Evolutionary conservation across 2,113 vertebrate species (phyloP), one percentile per base, ranked within the genome.

Genomic region (Pterocles orientalis): DNA sequence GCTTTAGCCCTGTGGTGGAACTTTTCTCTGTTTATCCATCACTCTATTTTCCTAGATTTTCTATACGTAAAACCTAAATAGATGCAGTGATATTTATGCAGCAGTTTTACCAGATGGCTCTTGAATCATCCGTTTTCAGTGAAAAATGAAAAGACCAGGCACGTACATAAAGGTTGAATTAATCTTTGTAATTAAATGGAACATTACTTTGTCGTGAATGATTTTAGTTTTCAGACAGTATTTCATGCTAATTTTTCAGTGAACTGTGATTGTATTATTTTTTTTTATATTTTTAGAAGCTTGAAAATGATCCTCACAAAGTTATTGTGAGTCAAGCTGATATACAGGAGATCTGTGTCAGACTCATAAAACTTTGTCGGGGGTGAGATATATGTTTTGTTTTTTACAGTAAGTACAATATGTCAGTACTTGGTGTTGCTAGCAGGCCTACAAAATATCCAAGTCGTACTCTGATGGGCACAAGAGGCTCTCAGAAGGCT

Each of bases 171-270:
- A 97, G 91, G 93, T 91, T 95, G 94, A 97, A 98, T 98, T 98
- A 97, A 98, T 98, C 97, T 97, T 97, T 97, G 96, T 98, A 98
- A 98, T 98, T 98, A 98, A 98, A 98, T 97, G 90, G 95, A 97
- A 96, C 95, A 95, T 97, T 97, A 93, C 95, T 90, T 96, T 92
- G 87, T 92, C 31, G 23, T 98, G 97, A 98, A 97, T 94, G 65
- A 97, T 97, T 97, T 96, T 97, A 95, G 95, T 96, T 98, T 98
- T 98, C 98, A 97, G 95, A 96, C 79, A 84, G 64, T 94, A 97
- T 97, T 97, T 95, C 95, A 95, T 97, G 97, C 78, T 98, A 97
- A 97, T 98, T 98, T 98, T 97, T 97, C 97, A 97, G 94, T 93
- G 90, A 97, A 89, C 84, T 96, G 91, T 97, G 97, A 96, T 98